These are phyloP conservation scores for Drosophila nigromelanica DNA, from an alignment of 1,140 invertebrate species.

Conservation along the genomic window DNA sequence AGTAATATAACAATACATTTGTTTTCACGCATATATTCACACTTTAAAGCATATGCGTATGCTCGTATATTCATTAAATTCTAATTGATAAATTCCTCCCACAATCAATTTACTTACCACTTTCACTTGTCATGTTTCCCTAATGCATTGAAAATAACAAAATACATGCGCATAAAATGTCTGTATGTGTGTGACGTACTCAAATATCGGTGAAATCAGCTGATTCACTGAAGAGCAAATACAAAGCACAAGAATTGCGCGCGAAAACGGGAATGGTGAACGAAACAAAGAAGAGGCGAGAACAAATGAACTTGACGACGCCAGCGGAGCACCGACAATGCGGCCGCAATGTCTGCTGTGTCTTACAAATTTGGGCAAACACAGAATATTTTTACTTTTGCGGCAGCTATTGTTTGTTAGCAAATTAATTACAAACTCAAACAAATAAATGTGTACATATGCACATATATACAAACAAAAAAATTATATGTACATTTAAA, in stretches of 20 bases:
- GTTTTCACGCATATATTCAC: neutral
- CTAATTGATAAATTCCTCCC: constrained; percentile 46
- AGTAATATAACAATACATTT: neutral
- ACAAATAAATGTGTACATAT: constrained; percentile 41
- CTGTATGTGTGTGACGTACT: constrained; percentile 8
- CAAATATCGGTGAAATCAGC: neutral
- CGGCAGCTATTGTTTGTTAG: constrained; percentile 51
- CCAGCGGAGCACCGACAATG: constrained; percentile 24
- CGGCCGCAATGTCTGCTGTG: constrained; percentile 6
- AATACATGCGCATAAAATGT: neutral
- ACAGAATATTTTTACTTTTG: constrained; percentile 39
- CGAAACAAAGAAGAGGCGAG: constrained; percentile 9
- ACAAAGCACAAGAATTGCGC: neutral
- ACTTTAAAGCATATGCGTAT: too few species aligned
- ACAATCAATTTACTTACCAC: constrained; percentile 30
- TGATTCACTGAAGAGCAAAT: constrained; percentile 2
- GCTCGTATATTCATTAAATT: neutral
- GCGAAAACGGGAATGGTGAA: constrained; percentile 1
- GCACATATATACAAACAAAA: neutral
- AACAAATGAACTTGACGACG: constrained; percentile 19
- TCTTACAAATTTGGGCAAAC: constrained; percentile 10
- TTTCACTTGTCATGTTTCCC: constrained; percentile 28
- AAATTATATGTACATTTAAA: neutral
- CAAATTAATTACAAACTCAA: constrained; percentile 74
- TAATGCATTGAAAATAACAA: constrained; percentile 13